Conservation (phyloP, 2,888 invertebrate genomes). For the Metallyticus violacea region DNA sequence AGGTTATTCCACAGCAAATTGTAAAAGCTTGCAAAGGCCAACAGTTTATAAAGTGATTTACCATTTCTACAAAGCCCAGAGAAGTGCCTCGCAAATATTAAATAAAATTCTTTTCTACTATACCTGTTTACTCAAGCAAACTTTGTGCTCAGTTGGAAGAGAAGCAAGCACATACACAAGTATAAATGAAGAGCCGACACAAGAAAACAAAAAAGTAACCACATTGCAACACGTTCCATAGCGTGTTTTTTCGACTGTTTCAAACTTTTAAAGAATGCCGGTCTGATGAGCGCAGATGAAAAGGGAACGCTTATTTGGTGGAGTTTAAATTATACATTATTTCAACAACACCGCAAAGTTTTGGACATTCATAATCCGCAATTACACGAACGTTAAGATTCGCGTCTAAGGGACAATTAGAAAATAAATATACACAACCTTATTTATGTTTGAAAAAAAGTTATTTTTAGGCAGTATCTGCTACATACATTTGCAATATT, state of each 20-base stretch:
- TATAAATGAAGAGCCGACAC: neutral
- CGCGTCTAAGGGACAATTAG: too few species aligned
- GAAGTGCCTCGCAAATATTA: neutral
- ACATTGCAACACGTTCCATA: neutral
- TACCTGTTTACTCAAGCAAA: neutral
- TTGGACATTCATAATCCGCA: too few species aligned
- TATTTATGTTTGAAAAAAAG: too few species aligned
- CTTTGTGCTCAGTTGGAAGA: neutral
- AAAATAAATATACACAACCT: too few species aligned
- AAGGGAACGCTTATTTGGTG: neutral
- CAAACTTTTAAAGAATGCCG: neutral
- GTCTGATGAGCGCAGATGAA: neutral
- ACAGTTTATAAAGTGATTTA: neutral
- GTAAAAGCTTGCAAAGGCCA: neutral
- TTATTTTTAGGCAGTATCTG: too few species aligned
- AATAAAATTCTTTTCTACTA: neutral
- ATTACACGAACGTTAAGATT: too few species aligned
- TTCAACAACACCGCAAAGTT: too few species aligned
- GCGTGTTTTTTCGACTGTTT: too few species aligned
- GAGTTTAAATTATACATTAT: neutral
- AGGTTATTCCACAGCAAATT: neutral
- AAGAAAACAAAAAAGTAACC: neutral
- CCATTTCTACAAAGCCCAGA: neutral
- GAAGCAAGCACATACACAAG: neutral
- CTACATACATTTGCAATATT: too few species aligned